These are phyloP conservation scores for Erpetoichthys calabaricus DNA, from an alignment of 2,797 vertebrate genomes.

Conservation along the genomic window DNA sequence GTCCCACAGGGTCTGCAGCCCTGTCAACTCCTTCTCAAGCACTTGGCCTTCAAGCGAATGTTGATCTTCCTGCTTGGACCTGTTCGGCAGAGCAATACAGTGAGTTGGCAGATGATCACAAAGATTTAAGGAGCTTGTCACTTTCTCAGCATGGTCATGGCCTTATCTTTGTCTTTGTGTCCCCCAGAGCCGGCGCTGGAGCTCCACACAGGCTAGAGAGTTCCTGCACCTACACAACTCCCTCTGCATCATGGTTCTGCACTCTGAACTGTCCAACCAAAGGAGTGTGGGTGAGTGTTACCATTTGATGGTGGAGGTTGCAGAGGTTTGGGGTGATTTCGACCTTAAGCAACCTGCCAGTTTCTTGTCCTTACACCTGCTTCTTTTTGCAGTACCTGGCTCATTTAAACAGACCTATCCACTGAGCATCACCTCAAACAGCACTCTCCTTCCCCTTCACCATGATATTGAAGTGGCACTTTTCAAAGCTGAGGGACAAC, in stretches of 20 bases:
- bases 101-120: background rate
- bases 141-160: background rate
- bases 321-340: background rate
- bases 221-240: conserved; percentile 91
- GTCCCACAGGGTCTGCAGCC: conserved; percentile 67
- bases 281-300: conserved; percentile 66
- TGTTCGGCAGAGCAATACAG: conserved; percentile 70
- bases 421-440: conserved; percentile 35
- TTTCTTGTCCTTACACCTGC: background rate
- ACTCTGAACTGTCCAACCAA: conserved; percentile 71
- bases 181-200: conserved; percentile 90
- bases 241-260: conserved; percentile 78
- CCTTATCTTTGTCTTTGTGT: background rate
- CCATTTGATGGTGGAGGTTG: background rate
- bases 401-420: conserved; percentile 54
- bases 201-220: conserved; percentile 87
- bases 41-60: conserved; percentile 81
- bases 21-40: conserved; percentile 76
- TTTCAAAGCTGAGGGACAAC: conserved; percentile 83
- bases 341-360: too few species aligned
- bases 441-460: conserved; percentile 65
- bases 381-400: conserved; percentile 56
- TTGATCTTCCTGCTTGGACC: conserved; percentile 83
- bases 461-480: conserved; percentile 74
- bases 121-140: background rate